Percentiles rank a stretch among this genome's conserved stretches.
Conservation (phyloP, 2,888 invertebrate species). For the Marasmarcha lunaedactyla region DNA sequence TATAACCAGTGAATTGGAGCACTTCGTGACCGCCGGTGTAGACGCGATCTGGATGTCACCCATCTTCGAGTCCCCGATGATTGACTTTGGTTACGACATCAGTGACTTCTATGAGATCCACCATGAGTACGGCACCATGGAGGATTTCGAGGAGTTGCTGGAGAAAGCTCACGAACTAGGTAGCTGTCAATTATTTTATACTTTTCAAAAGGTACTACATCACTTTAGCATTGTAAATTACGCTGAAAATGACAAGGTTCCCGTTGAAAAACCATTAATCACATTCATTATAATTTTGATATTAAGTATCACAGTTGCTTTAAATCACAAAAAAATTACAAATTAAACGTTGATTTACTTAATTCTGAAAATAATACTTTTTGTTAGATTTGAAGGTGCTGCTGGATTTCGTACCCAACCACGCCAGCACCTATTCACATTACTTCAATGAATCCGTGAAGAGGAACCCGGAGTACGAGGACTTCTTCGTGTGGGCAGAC, state of each 20-base stretch:
- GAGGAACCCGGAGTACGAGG: slow-evolving; percentile 71
- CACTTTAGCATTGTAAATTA: no score
- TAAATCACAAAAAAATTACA: no score
- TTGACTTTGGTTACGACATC: slow-evolving; percentile 91
- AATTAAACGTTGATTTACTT: no score
- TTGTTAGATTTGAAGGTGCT: slow-evolving; percentile 62
- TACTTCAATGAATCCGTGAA: slow-evolving; percentile 84
- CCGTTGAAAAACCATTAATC: no score
- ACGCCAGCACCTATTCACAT: slow-evolving; percentile 79
- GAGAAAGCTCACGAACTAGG: slow-evolving; percentile 68
- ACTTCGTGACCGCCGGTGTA: slow-evolving; percentile 77
- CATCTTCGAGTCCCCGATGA: slow-evolving; percentile 85
- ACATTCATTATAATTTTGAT: no score
- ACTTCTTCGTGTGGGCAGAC: slow-evolving; percentile 83
- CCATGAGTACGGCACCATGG: slow-evolving; percentile 78
- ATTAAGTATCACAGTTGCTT: no score
- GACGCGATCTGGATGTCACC: slow-evolving; percentile 88
- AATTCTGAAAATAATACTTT: no score
- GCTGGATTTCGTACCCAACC: slow-evolving; percentile 77
- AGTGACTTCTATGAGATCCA: slow-evolving; percentile 81
- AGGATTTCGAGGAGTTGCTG: slow-evolving; percentile 75
- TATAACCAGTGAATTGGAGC: slow-evolving; percentile 68
- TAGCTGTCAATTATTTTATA: slow-evolving; percentile 14
- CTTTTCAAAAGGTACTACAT: not conserved
- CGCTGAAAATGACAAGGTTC: no score